Evolutionary conservation across 2,888 invertebrate species (phyloP), one percentile per base, ranked within the genome.

Genomic region (Pristionchus japonicus): DNA sequence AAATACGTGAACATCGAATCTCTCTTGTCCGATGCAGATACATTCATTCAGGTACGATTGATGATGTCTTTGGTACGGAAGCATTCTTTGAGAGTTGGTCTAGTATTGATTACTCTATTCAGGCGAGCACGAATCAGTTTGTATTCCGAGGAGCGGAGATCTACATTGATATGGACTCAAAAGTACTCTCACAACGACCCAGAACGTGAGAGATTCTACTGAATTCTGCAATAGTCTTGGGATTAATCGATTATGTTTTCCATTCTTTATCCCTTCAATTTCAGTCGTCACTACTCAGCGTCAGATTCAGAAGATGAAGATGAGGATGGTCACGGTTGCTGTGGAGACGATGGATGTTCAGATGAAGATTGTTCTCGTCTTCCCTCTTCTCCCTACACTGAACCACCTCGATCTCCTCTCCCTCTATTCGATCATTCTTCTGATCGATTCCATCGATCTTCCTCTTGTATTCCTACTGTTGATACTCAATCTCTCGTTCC

Each of bases 91-190:
- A 61, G 7, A n/a, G 57, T 80, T 17, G 40, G 27, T 27, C 15
- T 52, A 7, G 20, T 3, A 85, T 15, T 85, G 43, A 64, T 70
- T 34, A 43, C 85, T 61, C 11, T 37, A 86, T 92, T 87, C 88
- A 93, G 93, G 89, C 92, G 13, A 88, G 90, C 0, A 88, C 90
- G 0, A 89, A 93, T 86, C 89, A 91, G n/a, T 91, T 91, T 17
- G 89, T 93, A 1, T 93, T 93, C 86, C 91, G 90, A 15, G 93
- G 93, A 3, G 92, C 93, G 7, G 92, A 93, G 64, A 84, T 91
- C 17, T 90, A 85, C 80, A 92, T 91, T 52, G 93, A 93, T 57
- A 31, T 90, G 86, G 90, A 92, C 27, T 40, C 77, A 6, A 77
- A 57, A 57, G 77, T 87, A 17, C 23, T 86, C 64, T 86, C 52